A percentile compares a stretch with the other conserved stretches of the same genome.
These are phyloP conservation scores for Arctocebus calabarensis DNA, from an alignment of 2,797 vertebrate genomes.

Conservation along the genomic window DNA sequence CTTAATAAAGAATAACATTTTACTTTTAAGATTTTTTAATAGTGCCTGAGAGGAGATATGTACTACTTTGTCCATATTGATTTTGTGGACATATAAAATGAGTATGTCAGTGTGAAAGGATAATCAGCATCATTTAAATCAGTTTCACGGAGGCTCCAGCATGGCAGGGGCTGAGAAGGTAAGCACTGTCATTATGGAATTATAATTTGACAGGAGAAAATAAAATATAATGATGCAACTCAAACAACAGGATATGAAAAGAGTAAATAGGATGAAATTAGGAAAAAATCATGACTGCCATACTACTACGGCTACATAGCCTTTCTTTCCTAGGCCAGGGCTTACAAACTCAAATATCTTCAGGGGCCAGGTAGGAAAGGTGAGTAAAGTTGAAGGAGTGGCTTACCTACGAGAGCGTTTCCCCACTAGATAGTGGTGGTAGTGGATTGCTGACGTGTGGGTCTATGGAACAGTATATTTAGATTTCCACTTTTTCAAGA, in stretches of 20 bases:
- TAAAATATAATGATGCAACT: background rate
- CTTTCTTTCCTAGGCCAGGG: background rate
- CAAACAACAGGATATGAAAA: conserved; percentile 34
- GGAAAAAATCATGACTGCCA: conserved; percentile 1
- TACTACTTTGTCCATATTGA: background rate
- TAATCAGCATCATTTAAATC: background rate
- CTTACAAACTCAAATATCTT: background rate
- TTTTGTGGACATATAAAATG: background rate
- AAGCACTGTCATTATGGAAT: conserved; percentile 1
- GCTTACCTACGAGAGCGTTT: background rate
- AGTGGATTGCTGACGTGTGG: background rate
- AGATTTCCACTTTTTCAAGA: background rate
- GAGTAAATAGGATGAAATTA: background rate
- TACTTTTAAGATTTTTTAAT: conserved; percentile 15
- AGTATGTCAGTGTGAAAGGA: background rate
- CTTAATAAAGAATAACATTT: background rate
- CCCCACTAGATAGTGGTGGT: background rate
- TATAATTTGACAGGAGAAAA: background rate
- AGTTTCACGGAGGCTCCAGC: background rate
- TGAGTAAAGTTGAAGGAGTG: background rate
- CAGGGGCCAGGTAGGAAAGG: background rate
- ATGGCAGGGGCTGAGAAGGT: background rate
- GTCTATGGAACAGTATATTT: background rate
- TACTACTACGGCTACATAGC: background rate
- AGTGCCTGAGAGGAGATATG: background rate